These are phyloP conservation scores for Chaenodraco wilsoni DNA, from an alignment of 2,797 vertebrate species.

Conservation along the genomic window DNA sequence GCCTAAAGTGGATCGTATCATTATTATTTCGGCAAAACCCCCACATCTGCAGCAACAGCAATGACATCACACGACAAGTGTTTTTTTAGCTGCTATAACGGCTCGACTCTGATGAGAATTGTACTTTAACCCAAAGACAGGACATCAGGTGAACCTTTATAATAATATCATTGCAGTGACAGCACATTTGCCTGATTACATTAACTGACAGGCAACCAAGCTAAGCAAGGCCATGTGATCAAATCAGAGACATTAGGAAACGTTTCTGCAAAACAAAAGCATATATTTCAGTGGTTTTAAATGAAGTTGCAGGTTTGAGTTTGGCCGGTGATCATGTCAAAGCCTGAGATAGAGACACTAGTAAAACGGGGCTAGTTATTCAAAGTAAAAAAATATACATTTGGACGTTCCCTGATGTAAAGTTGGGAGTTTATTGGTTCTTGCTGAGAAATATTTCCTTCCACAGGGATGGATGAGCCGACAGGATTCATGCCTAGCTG, in stretches of 20 bases:
- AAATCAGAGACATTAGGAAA: slow-evolving; percentile 40
- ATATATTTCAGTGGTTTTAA: slow-evolving; percentile 35
- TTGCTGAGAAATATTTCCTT: not conserved
- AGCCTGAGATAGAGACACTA: not conserved
- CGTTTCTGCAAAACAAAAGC: slow-evolving; percentile 30
- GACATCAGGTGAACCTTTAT: slow-evolving; percentile 9
- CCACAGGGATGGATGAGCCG: not conserved
- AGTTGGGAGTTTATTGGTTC: not conserved
- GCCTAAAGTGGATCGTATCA: slow-evolving; percentile 54
- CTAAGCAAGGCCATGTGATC: slow-evolving; percentile 23
- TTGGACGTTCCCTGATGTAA: not conserved
- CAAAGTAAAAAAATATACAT: not conserved
- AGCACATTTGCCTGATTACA: slow-evolving; percentile 18
- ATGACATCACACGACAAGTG: slow-evolving; percentile 22
- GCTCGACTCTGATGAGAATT: not conserved
- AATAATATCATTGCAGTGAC: not conserved
- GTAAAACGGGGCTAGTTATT: not conserved
- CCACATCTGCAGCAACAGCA: slow-evolving; percentile 42
- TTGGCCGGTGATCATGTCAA: slow-evolving; percentile 11
- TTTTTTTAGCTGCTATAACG: slow-evolving; percentile 30
- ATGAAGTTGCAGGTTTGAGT: slow-evolving; percentile 21
- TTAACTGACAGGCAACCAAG: slow-evolving; percentile 5
- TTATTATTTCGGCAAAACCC: slow-evolving; percentile 53
- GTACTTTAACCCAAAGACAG: not conserved
- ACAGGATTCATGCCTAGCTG: not conserved